Evolutionary conservation across 2,888 invertebrate genomes (phyloP).

Genomic region (Idaea aversata): DNA sequence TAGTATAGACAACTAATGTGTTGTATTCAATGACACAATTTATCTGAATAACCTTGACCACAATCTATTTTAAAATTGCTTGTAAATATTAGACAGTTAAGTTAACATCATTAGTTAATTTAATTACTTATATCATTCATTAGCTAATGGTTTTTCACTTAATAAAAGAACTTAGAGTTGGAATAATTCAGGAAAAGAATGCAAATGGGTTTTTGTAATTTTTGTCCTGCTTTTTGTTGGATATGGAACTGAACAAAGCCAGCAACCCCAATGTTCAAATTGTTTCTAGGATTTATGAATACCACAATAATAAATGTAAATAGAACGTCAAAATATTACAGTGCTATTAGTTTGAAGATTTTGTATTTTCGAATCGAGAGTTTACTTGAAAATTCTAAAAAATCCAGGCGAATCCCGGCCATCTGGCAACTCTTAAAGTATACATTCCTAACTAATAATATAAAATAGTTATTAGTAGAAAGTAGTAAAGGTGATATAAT

Average conservation of each 20-base stretch:
- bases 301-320: no score
- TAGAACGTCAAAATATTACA: no score
- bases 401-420: background rate
- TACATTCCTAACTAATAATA: background rate
- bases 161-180: background rate
- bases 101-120: conserved; percentile 1
- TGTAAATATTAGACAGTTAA: conserved; percentile 9
- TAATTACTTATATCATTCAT: background rate
- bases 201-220: no score
- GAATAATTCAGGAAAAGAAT: no score
- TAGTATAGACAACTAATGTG: conserved; percentile 4
- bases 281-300: no score
- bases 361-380: background rate
- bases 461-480: background rate
- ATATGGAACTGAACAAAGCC: no score
- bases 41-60: conserved; percentile 28
- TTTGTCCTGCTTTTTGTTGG: no score
- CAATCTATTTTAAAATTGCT: conserved; percentile 9
- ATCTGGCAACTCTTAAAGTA: background rate
- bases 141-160: background rate
- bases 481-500: background rate
- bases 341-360: background rate
- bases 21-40: conserved; percentile 8
- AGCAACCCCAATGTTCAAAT: no score
- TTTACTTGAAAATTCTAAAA: background rate